Evolutionary conservation across 2,113 vertebrate genomes (phyloP), one percentile per base, ranked within the genome.

Genomic region (Callochromis pleurospilus): DNA sequence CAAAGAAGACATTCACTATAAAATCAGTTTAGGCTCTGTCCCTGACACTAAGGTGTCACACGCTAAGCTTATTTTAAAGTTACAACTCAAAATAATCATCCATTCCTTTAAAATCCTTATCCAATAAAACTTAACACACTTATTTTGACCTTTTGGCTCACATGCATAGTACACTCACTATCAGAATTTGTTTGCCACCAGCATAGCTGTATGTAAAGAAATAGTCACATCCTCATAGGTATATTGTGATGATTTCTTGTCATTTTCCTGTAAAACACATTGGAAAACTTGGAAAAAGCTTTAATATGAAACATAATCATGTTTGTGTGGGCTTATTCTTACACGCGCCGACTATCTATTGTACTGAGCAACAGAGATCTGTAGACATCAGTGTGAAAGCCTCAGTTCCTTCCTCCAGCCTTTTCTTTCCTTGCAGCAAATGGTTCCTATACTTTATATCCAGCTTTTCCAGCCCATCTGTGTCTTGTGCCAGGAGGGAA

Each of bases 371-470:
- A 42, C 58, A 82, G 58, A 45, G 31, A 42, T 79, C 47, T 83
- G 36, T 77, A 83, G 49, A 84, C 42, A 33, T 86, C 26, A 85
- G 79, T 73, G 84, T 90, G 86, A 93, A 90, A 91, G 79, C 83
- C 56, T 82, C 81, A 84, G 82, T 85, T 91, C 79, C 84, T 88
- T 91, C 86, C 82, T 89, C 84, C 58, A 77, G 75, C 77, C 75
- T 86, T 79, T 53, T 94, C 85, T 92, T 87, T 90, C 84, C 65
- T 82, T 26, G 5, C 81, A 73, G 93, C 93, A 95, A 96, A 95
- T 93, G 92, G 91, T 96, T 96, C 91, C 92, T 92, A 62, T 92
- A 90, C 89, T 94, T 94, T 93, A 90, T 95, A 94, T 92, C 89
- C 86, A 82, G 86, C 86, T 90, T 91, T 93, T 92, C 84, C 88